Conservation (phyloP, 1,140 invertebrate species). For the Danaus melanippus region DNA sequence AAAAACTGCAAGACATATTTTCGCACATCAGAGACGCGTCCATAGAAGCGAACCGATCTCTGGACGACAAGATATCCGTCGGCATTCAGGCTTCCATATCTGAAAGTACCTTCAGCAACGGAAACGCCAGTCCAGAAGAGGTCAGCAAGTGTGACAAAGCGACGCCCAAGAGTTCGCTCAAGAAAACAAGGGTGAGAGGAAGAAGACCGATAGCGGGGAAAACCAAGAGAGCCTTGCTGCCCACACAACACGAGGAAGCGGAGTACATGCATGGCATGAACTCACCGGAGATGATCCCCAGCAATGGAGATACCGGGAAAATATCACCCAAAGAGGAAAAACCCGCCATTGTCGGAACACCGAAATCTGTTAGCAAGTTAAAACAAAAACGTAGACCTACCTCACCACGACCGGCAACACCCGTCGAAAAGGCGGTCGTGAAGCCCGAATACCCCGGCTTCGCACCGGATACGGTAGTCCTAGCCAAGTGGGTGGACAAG, state of each 20-base stretch:
- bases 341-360: constrained; percentile 46
- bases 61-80: constrained; percentile 56
- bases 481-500: constrained; percentile 77
- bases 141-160: constrained; percentile 57
- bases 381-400: constrained; percentile 55
- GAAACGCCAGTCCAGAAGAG: constrained; percentile 61
- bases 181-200: constrained; percentile 56
- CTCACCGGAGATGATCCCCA: constrained; percentile 68
- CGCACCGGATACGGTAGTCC: constrained; percentile 68
- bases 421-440: constrained; percentile 46
- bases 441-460: constrained; percentile 56
- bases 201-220: constrained; percentile 55
- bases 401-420: constrained; percentile 54
- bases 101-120: constrained; percentile 44
- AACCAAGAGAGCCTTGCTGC: constrained; percentile 60
- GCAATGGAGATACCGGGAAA: constrained; percentile 51
- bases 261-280: constrained; percentile 61
- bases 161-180: constrained; percentile 68
- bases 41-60: constrained; percentile 39
- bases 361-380: constrained; percentile 56
- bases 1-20: constrained; percentile 64
- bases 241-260: constrained; percentile 57
- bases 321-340: constrained; percentile 56
- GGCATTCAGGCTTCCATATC: constrained; percentile 49
- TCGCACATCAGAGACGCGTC: constrained; percentile 48